Evolutionary conservation across 64 coral and sea anemone species (phyloP), one percentile per base, ranked within the genome.

Genomic region (Exaiptasia diaphana): DNA sequence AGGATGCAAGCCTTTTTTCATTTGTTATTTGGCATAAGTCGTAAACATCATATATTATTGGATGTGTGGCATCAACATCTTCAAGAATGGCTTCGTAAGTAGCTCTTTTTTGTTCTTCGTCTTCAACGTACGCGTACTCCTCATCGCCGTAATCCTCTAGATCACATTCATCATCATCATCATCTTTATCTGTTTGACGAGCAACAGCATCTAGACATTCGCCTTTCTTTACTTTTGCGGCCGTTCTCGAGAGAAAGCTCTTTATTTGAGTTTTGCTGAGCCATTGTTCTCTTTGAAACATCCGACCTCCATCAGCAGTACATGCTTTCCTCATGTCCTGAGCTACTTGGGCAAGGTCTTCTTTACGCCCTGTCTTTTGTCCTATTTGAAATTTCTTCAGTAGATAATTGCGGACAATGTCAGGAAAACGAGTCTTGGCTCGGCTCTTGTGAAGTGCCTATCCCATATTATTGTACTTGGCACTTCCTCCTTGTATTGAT

Each of bases 261-360:
- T 42, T 53, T 11, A 80, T 60, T 62, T 80, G 55, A 35, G 38
- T 13, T 26, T 80, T 57, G 33, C 11, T 62, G 10, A 80, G 76
- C 76, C 76, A 80, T 62, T 80, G 54, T 37, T 35, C 44, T 80
- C 76, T 80, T 20, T 38, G 39, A 26, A 80, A 80, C 76, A 80
- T 40, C 63, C 76, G 5, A 26, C 13, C 38, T 21, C 55, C 76
- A 23, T 64, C 53, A 62, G 76, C 18, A 20, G 53, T 64, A 25
- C 53, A 62, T 42, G 76, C 76, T 59, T 38, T 80, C 38, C 55
- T 10, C 76, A 80, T 64, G 17, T 64, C 76, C 41, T 80, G 37
- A 25, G 76, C 76, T 39, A 80, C 76, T 80, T 80, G 76, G 15
- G 56, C 53, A 45, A 45, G 71, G 40, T 75, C 71, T 27, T 64